Percentiles rank a stretch among this genome's conserved stretches.
Conservation (phyloP, 2,888 invertebrate genomes). For the Erebia epiphron region DNA sequence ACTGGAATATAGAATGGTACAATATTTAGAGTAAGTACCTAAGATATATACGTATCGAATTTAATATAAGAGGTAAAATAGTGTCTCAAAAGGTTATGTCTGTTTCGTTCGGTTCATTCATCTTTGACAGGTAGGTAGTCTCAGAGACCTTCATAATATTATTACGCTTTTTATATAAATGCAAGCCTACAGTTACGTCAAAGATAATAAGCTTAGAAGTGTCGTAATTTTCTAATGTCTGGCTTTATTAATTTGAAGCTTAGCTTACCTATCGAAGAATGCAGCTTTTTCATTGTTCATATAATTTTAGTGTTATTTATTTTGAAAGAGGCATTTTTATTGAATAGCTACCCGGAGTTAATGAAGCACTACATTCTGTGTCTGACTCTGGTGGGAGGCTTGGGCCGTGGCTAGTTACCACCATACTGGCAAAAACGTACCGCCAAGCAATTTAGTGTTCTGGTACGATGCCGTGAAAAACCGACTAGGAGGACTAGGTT, state of each 20-base stretch:
- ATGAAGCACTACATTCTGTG: too few species aligned
- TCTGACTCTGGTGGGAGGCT: too few species aligned
- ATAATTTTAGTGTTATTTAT: background rate
- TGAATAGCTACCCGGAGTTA: background rate
- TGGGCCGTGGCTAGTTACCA: too few species aligned
- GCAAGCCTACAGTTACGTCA: constrained; percentile 11
- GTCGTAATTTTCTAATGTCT: constrained; percentile 16
- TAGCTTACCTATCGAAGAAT: background rate
- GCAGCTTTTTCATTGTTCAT: background rate
- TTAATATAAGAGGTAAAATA: too few species aligned
- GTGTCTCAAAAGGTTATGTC: background rate
- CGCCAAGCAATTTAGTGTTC: too few species aligned
- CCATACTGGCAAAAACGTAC: too few species aligned
- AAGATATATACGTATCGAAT: too few species aligned
- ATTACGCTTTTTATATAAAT: constrained; percentile 20
- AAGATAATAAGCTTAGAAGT: constrained; percentile 9
- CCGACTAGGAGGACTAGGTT: too few species aligned
- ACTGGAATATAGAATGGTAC: too few species aligned
- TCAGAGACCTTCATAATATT: background rate
- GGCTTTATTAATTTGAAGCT: constrained; percentile 3
- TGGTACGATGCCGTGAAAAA: too few species aligned
- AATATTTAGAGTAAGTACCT: too few species aligned
- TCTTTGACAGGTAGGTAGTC: background rate
- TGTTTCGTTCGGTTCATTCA: background rate
- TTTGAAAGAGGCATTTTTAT: background rate